Conservation (phyloP, 2,113 vertebrate genomes). For the Pachyramphus minor region DNA sequence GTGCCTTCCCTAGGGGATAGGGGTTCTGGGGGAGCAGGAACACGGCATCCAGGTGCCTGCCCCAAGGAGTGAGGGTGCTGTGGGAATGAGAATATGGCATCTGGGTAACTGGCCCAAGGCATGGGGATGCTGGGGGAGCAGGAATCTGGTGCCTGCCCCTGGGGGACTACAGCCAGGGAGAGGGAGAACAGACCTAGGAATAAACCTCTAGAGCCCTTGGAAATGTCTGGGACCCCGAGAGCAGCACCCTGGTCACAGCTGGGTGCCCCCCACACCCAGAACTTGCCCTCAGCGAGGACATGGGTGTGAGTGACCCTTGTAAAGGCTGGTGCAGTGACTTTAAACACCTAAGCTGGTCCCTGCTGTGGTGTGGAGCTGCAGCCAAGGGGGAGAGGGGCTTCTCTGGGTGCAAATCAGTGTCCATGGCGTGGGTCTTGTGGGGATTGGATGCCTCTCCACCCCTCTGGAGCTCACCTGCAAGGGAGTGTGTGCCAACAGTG, state of each 20-base stretch:
- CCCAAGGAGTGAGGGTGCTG: neutral
- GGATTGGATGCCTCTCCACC: neutral
- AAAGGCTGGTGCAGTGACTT: neutral
- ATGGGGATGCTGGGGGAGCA: neutral
- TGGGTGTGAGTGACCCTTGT: rapidly evolving
- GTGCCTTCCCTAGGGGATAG: neutral
- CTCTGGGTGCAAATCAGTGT: neutral
- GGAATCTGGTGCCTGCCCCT: neutral
- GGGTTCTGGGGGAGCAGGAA: neutral
- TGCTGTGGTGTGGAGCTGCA: rapidly evolving
- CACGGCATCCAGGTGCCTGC: neutral
- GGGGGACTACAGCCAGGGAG: neutral
- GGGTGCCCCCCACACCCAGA: neutral
- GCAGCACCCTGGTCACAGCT: neutral
- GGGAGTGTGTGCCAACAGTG: neutral
- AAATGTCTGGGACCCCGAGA: neutral
- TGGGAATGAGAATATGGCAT: too few relatives aligned
- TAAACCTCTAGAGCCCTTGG: neutral
- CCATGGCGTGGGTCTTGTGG: neutral
- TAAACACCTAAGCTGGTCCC: neutral
- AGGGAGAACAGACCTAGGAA: neutral
- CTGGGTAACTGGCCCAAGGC: neutral
- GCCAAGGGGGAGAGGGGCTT: neutral
- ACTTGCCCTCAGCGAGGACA: rapidly evolving
- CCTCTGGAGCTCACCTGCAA: neutral